phyloP scores from a whole-genome alignment of 2,797 vertebrate species.

The Margarornis squamiger region DNA sequence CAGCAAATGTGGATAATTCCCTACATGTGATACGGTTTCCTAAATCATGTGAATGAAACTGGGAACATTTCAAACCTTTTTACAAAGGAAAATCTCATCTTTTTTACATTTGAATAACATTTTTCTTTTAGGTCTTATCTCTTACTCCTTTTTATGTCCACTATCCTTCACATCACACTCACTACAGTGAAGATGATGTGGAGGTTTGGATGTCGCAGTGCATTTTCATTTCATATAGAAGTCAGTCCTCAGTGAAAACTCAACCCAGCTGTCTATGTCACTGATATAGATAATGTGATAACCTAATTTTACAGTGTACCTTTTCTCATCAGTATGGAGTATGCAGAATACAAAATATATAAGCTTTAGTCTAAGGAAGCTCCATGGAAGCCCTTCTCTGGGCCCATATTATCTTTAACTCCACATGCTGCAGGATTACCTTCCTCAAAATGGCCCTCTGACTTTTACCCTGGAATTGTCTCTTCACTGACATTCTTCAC shows the following conservation, averaged over 20 bases:
- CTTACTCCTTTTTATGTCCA: neutral
- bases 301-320: neutral
- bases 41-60: neutral
- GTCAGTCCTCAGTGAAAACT: neutral
- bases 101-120: neutral
- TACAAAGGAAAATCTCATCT: neutral
- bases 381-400: neutral
- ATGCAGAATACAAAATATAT: neutral
- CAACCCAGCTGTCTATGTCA: neutral
- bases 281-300: neutral
- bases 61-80: neutral
- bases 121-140: neutral
- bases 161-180: neutral
- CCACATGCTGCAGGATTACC: neutral
- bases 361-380: neutral
- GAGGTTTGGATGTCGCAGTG: neutral
- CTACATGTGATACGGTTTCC: neutral
- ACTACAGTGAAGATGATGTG: neutral
- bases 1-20: neutral
- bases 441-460: neutral
- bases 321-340: neutral
- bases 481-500: neutral
- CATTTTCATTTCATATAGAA: neutral
- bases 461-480: neutral
- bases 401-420: neutral